These are phyloP conservation scores for Pheucticus melanocephalus DNA, from an alignment of 2,113 vertebrate species.

Conservation along the genomic window DNA sequence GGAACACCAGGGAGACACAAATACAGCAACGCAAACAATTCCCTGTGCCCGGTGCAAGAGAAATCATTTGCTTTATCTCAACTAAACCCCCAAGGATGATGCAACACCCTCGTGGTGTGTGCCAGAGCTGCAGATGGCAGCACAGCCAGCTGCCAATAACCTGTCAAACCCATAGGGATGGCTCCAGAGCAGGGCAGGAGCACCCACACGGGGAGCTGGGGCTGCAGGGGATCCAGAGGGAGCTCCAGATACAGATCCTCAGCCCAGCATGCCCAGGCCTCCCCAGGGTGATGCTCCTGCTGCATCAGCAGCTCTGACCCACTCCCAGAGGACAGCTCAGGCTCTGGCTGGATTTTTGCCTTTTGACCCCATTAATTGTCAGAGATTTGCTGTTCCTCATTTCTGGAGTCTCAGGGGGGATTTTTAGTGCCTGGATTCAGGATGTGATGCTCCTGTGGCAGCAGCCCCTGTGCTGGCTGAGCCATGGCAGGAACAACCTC, in stretches of 20 bases:
- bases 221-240: not conserved
- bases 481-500: accelerated
- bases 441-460: not conserved
- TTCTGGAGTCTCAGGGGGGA: not conserved
- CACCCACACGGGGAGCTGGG: not conserved
- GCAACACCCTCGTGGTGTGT: accelerated
- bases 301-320: accelerated
- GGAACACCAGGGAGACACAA: not conserved
- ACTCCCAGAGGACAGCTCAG: not conserved
- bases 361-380: not conserved
- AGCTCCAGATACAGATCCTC: not conserved
- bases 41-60: not conserved
- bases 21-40: not conserved
- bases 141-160: not conserved
- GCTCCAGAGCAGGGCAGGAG: not conserved
- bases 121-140: not conserved
- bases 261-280: not conserved
- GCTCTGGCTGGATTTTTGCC: not conserved
- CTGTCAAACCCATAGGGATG: not conserved
- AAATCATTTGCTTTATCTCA: not conserved
- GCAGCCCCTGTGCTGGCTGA: not conserved
- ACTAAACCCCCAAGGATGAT: not conserved
- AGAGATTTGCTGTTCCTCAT: not conserved
- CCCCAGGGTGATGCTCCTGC: accelerated
- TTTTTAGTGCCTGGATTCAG: not conserved